Evolutionary conservation across 2,888 invertebrate genomes (phyloP).

Genomic region (Tanytarsus gracilentus): DNA sequence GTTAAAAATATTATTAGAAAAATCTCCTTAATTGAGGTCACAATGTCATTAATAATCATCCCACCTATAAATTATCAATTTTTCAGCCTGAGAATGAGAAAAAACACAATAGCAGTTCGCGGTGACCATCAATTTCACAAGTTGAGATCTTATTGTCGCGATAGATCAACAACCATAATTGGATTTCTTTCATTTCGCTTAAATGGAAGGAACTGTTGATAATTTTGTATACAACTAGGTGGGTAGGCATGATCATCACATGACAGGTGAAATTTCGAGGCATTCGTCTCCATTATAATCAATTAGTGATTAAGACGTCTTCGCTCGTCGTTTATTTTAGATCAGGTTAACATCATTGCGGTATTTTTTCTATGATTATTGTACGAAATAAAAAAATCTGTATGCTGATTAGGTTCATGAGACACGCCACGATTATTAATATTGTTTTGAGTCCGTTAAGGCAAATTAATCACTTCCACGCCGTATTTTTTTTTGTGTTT

Average conservation of each 20-base stretch:
- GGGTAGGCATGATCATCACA: not conserved
- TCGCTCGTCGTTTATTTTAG: constrained; percentile 1
- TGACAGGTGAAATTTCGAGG: not conserved
- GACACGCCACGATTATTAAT: constrained; percentile 21
- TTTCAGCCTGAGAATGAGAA: not conserved
- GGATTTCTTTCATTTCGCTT: constrained; percentile 1
- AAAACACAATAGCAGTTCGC: not conserved
- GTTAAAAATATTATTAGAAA: too few species aligned
- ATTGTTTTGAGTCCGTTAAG: not conserved
- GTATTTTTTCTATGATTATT: not conserved
- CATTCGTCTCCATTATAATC: constrained; percentile 19
- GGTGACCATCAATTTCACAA: constrained; percentile 11
- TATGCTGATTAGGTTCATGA: constrained; percentile 26
- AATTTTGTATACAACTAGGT: not conserved
- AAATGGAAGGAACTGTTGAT: not conserved
- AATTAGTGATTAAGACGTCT: constrained; percentile 15
- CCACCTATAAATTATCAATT: constrained; percentile 18
- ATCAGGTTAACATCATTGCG: constrained; percentile 10
- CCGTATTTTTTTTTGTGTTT: constrained; percentile 5
- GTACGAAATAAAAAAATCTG: not conserved
- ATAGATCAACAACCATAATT: constrained; percentile 11
- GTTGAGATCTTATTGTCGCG: not conserved
- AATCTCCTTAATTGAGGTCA: too few species aligned
- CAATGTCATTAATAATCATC: too few species aligned
- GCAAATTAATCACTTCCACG: not conserved